Percentiles rank a stretch among this genome's conserved stretches.
Conservation (phyloP, 2,888 invertebrate genomes). For the Mesochorus sp. region DNA sequence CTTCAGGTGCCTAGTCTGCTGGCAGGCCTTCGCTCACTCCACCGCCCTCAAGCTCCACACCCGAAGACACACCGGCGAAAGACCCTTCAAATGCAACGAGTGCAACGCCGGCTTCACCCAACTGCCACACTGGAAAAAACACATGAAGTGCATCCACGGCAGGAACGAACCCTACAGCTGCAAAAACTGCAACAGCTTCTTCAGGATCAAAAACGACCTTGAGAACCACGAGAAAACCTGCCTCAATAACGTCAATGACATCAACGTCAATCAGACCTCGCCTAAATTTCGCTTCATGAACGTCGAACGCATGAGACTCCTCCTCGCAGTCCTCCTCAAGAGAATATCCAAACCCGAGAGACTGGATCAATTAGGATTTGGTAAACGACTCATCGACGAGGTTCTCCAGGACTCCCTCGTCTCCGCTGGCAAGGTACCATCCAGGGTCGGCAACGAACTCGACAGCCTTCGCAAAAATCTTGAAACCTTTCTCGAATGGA, state of each 20-base stretch:
- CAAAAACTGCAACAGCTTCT: constrained; percentile 88
- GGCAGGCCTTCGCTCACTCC: constrained; percentile 91
- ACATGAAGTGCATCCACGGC: constrained; percentile 93
- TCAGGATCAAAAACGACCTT: constrained; percentile 89
- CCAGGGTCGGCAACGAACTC: constrained; percentile 84
- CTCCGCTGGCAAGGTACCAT: constrained; percentile 88
- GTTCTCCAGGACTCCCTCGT: constrained; percentile 90
- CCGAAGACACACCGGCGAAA: constrained; percentile 92
- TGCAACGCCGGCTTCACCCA: constrained; percentile 89
- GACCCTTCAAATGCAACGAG: constrained; percentile 88
- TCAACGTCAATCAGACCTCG: background rate
- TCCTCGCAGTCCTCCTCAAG: constrained; percentile 91
- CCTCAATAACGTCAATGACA: constrained; percentile 40
- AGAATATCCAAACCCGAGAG: constrained; percentile 92
- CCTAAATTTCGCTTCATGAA: constrained; percentile 84
- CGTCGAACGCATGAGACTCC: constrained; percentile 89
- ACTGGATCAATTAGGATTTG: constrained; percentile 90
- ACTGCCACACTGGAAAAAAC: constrained; percentile 93
- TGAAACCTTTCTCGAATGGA: constrained; percentile 90
- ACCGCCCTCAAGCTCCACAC: constrained; percentile 93
- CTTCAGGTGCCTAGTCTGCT: constrained; percentile 91
- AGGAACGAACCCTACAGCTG: constrained; percentile 91
- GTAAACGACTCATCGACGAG: constrained; percentile 90
- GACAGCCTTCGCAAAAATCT: constrained; percentile 89
- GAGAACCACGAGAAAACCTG: constrained; percentile 85